A percentile compares a stretch with the other conserved stretches of the same genome.
Evolutionary conservation across 2,113 vertebrate genomes (phyloP).

Genomic region (Microtus pennsylvanicus): DNA sequence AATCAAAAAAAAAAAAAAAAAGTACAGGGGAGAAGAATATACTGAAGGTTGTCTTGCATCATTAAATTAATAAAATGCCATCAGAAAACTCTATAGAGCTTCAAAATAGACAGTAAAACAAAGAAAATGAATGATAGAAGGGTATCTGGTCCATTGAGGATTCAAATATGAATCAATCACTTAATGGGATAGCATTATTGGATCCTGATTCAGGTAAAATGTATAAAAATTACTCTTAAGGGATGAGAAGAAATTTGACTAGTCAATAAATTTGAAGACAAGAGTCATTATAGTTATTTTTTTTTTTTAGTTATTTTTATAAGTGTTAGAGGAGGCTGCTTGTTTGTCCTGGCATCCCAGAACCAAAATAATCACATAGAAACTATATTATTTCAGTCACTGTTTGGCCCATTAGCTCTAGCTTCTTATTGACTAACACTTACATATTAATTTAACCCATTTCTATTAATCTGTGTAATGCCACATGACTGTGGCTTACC

Average conservation of each 20-base stretch:
- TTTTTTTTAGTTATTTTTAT: slow-evolving; percentile 20
- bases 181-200: not conserved
- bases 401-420: no score
- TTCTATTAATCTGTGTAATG: no score
- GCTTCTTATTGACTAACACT: no score
- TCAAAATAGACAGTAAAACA: not conserved
- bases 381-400: no score
- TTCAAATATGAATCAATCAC: not conserved
- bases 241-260: not conserved
- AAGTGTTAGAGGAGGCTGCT: not conserved
- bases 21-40: not conserved
- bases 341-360: no score
- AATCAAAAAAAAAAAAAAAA: not conserved
- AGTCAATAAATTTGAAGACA: not conserved
- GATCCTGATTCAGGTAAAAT: not conserved
- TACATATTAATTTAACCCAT: no score
- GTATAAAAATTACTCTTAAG: not conserved
- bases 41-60: not conserved
- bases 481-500: no score
- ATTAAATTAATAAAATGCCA: not conserved
- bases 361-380: no score
- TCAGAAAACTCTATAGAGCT: not conserved
- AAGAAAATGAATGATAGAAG: not conserved
- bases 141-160: not conserved
- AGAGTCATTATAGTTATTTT: not conserved